These are phyloP conservation scores for Temnothorax rugatulus DNA, from an alignment of 2,888 invertebrate genomes.

Conservation along the genomic window DNA sequence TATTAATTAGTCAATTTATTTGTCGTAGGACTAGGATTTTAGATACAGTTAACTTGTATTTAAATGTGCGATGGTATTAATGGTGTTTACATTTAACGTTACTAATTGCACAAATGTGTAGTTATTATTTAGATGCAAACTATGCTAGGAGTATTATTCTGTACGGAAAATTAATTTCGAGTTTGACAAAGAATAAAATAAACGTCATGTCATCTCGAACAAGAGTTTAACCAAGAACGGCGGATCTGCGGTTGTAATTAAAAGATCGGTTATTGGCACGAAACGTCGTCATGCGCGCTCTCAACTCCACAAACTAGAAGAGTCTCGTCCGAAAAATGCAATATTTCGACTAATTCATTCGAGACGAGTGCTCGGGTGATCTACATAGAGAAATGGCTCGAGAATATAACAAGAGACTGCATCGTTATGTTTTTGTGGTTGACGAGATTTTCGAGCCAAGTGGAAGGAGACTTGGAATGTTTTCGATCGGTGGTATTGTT, in stretches of 20 bases:
- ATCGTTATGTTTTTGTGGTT: constrained; percentile 28
- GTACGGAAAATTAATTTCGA: constrained; percentile 45
- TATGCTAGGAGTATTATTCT: not conserved
- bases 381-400: not conserved
- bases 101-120: not conserved
- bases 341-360: constrained; percentile 59
- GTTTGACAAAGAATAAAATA: constrained; percentile 12
- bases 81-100: not conserved
- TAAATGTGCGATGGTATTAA: not conserved
- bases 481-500: not conserved
- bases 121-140: not conserved
- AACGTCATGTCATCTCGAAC: constrained; percentile 20
- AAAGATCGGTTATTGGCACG: constrained; percentile 64
- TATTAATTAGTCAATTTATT: constrained; percentile 14
- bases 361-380: constrained; percentile 4
- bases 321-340: constrained; percentile 50
- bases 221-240: constrained; percentile 35
- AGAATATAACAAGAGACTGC: constrained; percentile 10
- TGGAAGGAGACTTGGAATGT: not conserved
- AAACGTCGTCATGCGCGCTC: not conserved
- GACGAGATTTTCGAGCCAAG: not conserved
- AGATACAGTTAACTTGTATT: constrained; percentile 15
- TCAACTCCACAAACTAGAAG: not conserved
- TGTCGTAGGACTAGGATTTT: not conserved
- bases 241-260: constrained; percentile 51